Evolutionary conservation across 2,888 invertebrate species (phyloP), one percentile per base, ranked within the genome.

Genomic region (Nomada ferruginata): DNA sequence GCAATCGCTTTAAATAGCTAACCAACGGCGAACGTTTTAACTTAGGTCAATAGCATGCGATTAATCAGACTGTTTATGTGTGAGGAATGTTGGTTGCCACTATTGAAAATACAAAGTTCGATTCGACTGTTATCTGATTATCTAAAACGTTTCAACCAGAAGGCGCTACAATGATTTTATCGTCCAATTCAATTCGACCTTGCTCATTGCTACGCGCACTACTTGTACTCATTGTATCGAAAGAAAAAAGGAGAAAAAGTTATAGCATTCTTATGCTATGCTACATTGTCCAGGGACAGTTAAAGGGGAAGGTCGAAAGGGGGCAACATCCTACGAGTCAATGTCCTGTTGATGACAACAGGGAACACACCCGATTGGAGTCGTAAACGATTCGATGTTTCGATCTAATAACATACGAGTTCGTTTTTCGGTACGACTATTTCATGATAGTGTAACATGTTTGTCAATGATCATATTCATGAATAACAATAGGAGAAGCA

Each of bases 331-430:
- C 78, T 74, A 75, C 50, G 79, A 88, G 91, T 91, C 91, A 91
- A 88, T 89, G 91, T 84, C 89, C 89, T 84, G 82, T 76, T 76
- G 85, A 87, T 85, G 90, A 90, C 87, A 90, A 89, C 83, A 85
- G 86, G 66, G 84, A 87, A 86, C 80, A 81, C 83, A 81, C 80
- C 83, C 87, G 87, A 81, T 78, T 80, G 74, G 69, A 69, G 57
- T 76, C 69, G 73, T 76, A 52, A 74, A 76, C 76, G 53, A 76
- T 68, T 70, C 69, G 23, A 20, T 64, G 53, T 70, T 60, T 65
- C 36, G 53, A 68, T 68, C 79, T 60, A 60, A 64, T 15, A 76
- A 57, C 44, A 26, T 23, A n/a, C n/a, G 15, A 44, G 36, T 36
- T 7, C 36, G 9, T 23, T 29, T 69, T 15, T 71, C 64, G 60